Percentiles rank a stretch among this genome's conserved stretches.
Evolutionary conservation across 1,140 invertebrate genomes (phyloP).

Genomic region (Drosophila leontia): DNA sequence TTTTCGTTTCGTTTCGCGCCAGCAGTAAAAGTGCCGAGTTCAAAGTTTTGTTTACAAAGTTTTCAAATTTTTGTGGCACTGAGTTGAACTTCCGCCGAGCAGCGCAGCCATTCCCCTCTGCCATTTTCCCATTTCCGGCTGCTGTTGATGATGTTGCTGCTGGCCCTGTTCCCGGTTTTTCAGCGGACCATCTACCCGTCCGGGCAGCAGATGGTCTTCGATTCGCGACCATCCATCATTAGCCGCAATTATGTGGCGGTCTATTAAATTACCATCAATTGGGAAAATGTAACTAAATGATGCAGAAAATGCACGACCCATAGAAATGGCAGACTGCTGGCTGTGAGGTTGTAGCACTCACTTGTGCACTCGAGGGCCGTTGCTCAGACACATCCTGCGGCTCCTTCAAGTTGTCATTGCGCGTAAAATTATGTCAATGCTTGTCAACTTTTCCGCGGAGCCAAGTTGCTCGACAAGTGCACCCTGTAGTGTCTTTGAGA

Average conservation of each 20-base stretch:
- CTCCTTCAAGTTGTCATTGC: slow-evolving; percentile 75
- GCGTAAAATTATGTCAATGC: slow-evolving; percentile 83
- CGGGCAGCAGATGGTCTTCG: slow-evolving; percentile 43
- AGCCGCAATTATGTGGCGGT: slow-evolving; percentile 76
- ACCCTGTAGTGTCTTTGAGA: slow-evolving; percentile 70
- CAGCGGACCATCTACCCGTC: slow-evolving; percentile 6
- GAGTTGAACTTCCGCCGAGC: slow-evolving; percentile 74
- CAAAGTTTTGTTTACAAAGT: slow-evolving; percentile 83
- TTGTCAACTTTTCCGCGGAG: slow-evolving; percentile 76
- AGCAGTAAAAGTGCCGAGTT: slow-evolving; percentile 72
- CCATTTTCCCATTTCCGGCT: slow-evolving; percentile 61
- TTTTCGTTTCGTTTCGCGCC: slow-evolving; percentile 70
- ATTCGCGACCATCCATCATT: slow-evolving; percentile 71
- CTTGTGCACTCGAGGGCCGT: slow-evolving; percentile 47
- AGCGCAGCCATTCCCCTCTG: slow-evolving; percentile 11
- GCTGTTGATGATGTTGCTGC: slow-evolving; percentile 59
- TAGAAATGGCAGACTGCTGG: background rate
- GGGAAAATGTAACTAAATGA: slow-evolving; percentile 61
- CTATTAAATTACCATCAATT: slow-evolving; percentile 68
- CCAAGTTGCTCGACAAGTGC: slow-evolving; percentile 58
- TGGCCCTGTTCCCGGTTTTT: slow-evolving; percentile 22
- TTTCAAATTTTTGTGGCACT: slow-evolving; percentile 83
- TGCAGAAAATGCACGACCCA: slow-evolving; percentile 65
- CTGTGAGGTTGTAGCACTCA: slow-evolving; percentile 37
- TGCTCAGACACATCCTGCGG: slow-evolving; percentile 61